Conservation (phyloP, 2,797 vertebrate genomes). For the Dallia pectoralis region DNA sequence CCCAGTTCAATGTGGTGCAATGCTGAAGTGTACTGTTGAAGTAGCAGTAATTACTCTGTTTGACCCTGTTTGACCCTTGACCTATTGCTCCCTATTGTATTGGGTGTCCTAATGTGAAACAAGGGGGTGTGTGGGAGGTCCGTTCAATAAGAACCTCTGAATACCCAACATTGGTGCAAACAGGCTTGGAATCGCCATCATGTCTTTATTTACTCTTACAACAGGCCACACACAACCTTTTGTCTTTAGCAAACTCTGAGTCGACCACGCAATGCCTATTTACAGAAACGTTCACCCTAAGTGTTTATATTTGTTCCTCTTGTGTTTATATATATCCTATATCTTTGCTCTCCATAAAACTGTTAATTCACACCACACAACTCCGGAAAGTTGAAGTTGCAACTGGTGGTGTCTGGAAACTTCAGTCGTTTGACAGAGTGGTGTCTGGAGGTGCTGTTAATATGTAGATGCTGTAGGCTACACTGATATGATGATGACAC, state of each 20-base stretch:
- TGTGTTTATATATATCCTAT: too few relatives aligned
- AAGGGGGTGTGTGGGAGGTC: background rate
- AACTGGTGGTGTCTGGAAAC: too few relatives aligned
- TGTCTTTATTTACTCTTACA: slow-evolving; percentile 26
- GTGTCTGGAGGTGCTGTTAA: too few relatives aligned
- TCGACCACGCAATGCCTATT: background rate
- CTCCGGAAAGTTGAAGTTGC: too few relatives aligned
- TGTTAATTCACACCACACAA: too few relatives aligned
- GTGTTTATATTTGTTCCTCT: background rate
- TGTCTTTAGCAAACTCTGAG: background rate
- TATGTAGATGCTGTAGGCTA: too few relatives aligned
- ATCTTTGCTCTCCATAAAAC: background rate
- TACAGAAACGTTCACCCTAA: slow-evolving; percentile 9
- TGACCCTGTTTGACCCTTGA: slow-evolving; percentile 51
- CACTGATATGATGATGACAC: too few relatives aligned
- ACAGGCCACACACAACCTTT: slow-evolving; percentile 28
- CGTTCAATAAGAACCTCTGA: slow-evolving; percentile 8
- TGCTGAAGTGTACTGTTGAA: slow-evolving; percentile 22
- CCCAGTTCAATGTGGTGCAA: background rate
- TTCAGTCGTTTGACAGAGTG: too few relatives aligned
- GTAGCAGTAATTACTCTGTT: slow-evolving; percentile 37
- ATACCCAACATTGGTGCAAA: slow-evolving; percentile 20
- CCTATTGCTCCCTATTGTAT: slow-evolving; percentile 44
- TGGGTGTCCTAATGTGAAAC: slow-evolving; percentile 25
- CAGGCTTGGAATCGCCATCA: slow-evolving; percentile 32